Evolutionary conservation across 2,888 invertebrate species (phyloP).

Genomic region (Aproaerema taeniolella): DNA sequence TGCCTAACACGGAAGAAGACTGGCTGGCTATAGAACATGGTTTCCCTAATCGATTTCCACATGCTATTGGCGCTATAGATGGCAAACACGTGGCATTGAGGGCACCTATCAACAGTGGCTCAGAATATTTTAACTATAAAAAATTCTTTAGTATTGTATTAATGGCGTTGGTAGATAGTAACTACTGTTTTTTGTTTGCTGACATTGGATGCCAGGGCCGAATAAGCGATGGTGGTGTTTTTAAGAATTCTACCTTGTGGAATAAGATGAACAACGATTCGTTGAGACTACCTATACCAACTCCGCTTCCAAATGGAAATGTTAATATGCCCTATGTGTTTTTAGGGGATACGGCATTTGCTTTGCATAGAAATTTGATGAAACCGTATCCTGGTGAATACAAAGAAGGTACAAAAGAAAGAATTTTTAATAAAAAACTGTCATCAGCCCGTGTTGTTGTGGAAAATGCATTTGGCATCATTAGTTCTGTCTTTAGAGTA

Average conservation of each 20-base stretch:
- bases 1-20: background rate
- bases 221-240: conserved; percentile 14
- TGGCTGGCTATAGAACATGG: background rate
- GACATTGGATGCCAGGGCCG: conserved; percentile 15
- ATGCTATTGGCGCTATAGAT: conserved; percentile 18
- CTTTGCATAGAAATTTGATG: conserved; percentile 2
- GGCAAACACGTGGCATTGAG: conserved; percentile 29
- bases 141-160: conserved; percentile 24
- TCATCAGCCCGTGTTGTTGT: conserved; percentile 2
- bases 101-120: conserved; percentile 20
- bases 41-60: background rate
- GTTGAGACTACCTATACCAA: conserved; percentile 22
- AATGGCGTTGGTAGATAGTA: conserved; percentile 30
- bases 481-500: background rate
- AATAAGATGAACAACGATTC: conserved; percentile 13
- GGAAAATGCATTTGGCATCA: conserved; percentile 5
- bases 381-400: conserved; percentile 8
- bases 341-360: conserved; percentile 6
- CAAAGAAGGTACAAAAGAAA: background rate
- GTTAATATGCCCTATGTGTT: conserved; percentile 3
- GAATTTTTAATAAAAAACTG: conserved; percentile 2
- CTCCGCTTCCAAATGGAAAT: conserved; percentile 14
- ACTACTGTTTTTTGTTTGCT: conserved; percentile 28
- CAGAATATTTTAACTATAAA: conserved; percentile 27
- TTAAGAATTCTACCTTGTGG: conserved; percentile 13